Conservation (phyloP, 2,797 vertebrate genomes). For the Diplodus sargus region DNA sequence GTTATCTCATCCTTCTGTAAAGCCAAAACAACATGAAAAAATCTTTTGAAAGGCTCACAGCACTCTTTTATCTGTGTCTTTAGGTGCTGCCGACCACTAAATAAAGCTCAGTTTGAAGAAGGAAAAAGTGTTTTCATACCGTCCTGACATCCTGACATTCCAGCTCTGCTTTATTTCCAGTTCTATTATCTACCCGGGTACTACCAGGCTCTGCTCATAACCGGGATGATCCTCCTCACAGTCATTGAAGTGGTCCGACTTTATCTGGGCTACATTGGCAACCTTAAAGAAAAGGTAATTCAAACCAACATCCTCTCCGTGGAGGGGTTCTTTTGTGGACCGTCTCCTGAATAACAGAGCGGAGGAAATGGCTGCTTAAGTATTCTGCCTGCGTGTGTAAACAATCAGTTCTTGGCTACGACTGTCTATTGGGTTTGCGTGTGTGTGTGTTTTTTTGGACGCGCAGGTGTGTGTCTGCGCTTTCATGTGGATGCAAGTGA, state of each 20-base stretch:
- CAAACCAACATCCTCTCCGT: conserved; percentile 30
- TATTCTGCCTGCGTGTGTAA: conserved; percentile 29
- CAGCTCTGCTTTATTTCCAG: conserved; percentile 69
- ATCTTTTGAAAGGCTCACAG: background rate
- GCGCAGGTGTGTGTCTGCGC: background rate
- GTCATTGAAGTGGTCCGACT: conserved; percentile 84
- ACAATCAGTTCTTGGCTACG: conserved; percentile 32
- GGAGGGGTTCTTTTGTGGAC: conserved; percentile 17
- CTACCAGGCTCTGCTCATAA: conserved; percentile 88
- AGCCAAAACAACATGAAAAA: background rate
- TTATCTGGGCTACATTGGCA: conserved; percentile 90
- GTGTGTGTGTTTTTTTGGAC: background rate
- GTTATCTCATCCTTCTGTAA: background rate
- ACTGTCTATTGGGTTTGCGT: conserved; percentile 15
- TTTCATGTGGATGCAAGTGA: conserved; percentile 38
- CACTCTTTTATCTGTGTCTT: background rate
- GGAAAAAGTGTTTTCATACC: background rate
- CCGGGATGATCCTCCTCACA: conserved; percentile 84
- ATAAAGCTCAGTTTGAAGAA: background rate
- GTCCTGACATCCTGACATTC: background rate
- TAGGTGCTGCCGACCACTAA: background rate
- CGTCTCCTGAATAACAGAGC: conserved; percentile 26
- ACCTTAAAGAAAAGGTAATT: conserved; percentile 90
- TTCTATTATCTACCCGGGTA: conserved; percentile 84
- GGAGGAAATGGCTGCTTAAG: conserved; percentile 37